Conservation (phyloP, 2,888 invertebrate species). For the Scaptomyza tumidula region DNA sequence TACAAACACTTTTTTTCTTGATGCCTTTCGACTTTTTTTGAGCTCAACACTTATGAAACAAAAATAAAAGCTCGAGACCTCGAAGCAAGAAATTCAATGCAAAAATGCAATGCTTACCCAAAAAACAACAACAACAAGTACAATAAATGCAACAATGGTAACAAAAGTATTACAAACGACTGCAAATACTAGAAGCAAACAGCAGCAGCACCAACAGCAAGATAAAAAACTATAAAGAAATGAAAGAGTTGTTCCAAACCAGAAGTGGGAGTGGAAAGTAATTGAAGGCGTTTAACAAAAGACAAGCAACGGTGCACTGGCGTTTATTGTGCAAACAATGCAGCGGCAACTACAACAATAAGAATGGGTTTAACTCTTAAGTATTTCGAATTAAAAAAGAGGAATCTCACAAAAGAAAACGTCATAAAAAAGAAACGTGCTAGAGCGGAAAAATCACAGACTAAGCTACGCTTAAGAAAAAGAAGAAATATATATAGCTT, state of each 20-base stretch:
- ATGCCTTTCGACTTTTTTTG: constrained; percentile 22
- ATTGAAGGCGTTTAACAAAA: constrained; percentile 13
- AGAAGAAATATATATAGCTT: too few species aligned
- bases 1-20: neutral
- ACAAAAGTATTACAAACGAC: constrained; percentile 65
- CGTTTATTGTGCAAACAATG: constrained; percentile 39
- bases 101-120: constrained; percentile 43
- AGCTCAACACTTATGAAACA: constrained; percentile 24
- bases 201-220: constrained; percentile 21
- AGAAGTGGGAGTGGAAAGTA: constrained; percentile 1
- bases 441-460: constrained; percentile 19
- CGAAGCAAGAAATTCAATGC: constrained; percentile 48
- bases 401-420: constrained; percentile 2
- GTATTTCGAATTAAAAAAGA: constrained; percentile 17
- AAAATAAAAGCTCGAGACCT: constrained; percentile 47
- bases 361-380: constrained; percentile 24
- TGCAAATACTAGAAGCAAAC: constrained; percentile 57
- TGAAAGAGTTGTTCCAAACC: constrained; percentile 63
- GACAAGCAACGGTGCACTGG: constrained; percentile 7
- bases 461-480: neutral
- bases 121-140: constrained; percentile 3
- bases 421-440: constrained; percentile 5
- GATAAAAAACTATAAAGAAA: constrained; percentile 49
- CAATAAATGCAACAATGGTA: constrained; percentile 25
- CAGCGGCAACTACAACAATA: constrained; percentile 30